Evolutionary conservation across 2,888 invertebrate species (phyloP).

Genomic region (Callyntrura guangdongensis): DNA sequence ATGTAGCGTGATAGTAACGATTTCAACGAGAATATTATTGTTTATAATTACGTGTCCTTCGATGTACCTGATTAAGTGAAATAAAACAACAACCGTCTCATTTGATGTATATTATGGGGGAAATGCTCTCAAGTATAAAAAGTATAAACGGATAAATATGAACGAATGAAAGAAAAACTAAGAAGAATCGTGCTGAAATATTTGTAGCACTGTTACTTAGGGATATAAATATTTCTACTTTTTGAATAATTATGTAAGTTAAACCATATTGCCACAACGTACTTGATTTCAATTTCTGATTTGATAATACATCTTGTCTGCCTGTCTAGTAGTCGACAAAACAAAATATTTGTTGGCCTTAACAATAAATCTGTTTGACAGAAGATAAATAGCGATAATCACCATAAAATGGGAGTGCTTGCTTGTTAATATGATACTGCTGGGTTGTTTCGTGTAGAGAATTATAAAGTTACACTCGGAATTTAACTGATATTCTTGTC

Average conservation of each 20-base stretch:
- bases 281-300: too few species aligned
- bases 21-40: not conserved
- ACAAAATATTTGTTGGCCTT: too few species aligned
- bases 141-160: not conserved
- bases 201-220: not conserved
- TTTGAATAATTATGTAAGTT: not conserved
- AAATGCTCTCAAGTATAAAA: too few species aligned
- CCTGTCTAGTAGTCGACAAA: too few species aligned
- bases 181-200: not conserved
- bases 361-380: too few species aligned
- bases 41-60: constrained; percentile 54
- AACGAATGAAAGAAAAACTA: not conserved
- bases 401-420: too few species aligned
- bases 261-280: not conserved
- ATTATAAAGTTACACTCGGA: too few species aligned
- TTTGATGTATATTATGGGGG: not conserved
- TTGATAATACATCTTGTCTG: too few species aligned
- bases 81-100: constrained; percentile 34
- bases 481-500: too few species aligned
- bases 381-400: too few species aligned
- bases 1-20: not conserved
- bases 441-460: too few species aligned
- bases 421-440: too few species aligned
- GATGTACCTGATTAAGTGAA: constrained; percentile 67
- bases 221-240: not conserved